Base-by-base conservation (phyloP, 2,797 vertebrate genomes). In the Neoniphon sammara region DNA sequence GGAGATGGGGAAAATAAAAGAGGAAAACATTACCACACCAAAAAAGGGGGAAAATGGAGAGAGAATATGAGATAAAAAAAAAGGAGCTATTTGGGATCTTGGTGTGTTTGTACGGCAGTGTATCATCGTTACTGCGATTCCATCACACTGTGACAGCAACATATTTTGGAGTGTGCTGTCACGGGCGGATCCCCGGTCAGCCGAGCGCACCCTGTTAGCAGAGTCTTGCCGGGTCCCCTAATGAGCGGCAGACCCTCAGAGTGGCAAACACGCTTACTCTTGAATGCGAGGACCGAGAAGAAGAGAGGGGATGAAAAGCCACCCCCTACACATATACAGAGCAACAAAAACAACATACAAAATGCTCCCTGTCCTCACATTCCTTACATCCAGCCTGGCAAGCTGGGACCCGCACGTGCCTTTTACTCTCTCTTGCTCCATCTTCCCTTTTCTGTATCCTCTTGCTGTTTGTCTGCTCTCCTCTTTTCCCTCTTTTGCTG, bases 101-200 rank as follows among this genome's bases (percentile, higher is more conserved):
- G 67, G 27, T 68, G 20, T 72, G 53, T 75, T 69, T 69, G 46
- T 11, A 64, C 0, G 31, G 61, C 20, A 27, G 77, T 52, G 5
- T 25, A 44, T 84, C 79, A 76, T 93, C 77, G 82, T 93, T 94
- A 93, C n/a, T 61, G 34, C 85, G 78, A 94, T 93, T 91, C 77
- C 88, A 87, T 94, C 93, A 92, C 59, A 23, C 42, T 21, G 78
- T 88, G 90, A 91, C 90, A 88, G 87, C 66, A 67, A 74, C 90
- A 88, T 89, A 87, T 90, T 91, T 75, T 46, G 61, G 66, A 75
- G 78, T 55, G 83, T 54, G 10, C 70, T 77, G 87, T 85, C 75
- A 71, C 64, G 17, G 77, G 73, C 75, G 17, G 68, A 75, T 70
- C 30, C 52, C 17, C 69, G 82, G 88, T 88, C 91, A 87, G 82